Percentiles rank a stretch among this genome's conserved stretches.
Evolutionary conservation across 1,140 invertebrate genomes (phyloP).

Genomic region (Euura lappo): DNA sequence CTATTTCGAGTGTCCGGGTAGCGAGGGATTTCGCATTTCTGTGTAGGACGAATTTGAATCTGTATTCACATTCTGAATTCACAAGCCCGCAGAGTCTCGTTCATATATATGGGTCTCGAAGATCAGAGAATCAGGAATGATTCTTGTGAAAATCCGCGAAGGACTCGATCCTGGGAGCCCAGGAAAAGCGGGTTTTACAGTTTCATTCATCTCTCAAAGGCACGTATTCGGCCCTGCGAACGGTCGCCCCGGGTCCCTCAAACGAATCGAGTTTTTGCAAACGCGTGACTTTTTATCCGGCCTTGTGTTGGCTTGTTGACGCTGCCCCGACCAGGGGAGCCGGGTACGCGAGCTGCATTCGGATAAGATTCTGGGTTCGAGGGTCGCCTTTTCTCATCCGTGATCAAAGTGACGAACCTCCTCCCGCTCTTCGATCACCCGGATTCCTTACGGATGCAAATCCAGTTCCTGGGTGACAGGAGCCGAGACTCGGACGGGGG

Average conservation of each 20-base stretch:
- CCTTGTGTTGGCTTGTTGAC: conserved; percentile 23
- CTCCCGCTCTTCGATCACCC: neutral
- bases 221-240: conserved; percentile 20
- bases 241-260: conserved; percentile 16
- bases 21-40: no score
- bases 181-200: neutral
- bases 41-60: no score
- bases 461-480: neutral
- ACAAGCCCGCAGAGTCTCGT: no score
- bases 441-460: conserved; percentile 1
- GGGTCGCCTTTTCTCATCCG: conserved; percentile 13
- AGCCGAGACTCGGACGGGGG: neutral
- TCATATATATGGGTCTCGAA: neutral
- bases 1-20: conserved; percentile 1
- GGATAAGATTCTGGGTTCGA: conserved; percentile 42
- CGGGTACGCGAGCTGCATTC: conserved; percentile 54
- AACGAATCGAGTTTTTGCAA: conserved; percentile 28
- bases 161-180: neutral
- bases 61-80: no score
- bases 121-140: conserved; percentile 12
- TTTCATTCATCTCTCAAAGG: conserved; percentile 7
- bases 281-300: conserved; percentile 38
- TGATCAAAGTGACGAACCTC: conserved; percentile 42
- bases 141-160: no score
- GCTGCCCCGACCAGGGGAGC: conserved; percentile 23